These are phyloP conservation scores for Dicrurus megarhynchus DNA, from an alignment of 2,113 vertebrate species.

Conservation along the genomic window DNA sequence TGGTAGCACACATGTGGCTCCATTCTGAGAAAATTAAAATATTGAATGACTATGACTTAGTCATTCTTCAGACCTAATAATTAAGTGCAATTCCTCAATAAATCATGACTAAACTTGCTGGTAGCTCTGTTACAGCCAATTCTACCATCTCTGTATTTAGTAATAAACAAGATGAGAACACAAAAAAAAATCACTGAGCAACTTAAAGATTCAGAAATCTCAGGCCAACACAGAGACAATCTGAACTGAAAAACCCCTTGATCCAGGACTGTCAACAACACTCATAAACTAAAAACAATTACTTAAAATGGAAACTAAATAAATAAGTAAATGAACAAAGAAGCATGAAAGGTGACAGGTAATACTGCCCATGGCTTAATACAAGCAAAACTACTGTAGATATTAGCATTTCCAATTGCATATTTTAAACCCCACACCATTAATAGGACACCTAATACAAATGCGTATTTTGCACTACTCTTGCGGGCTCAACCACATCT, in stretches of 20 bases:
- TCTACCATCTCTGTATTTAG: neutral
- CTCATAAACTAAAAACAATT: neutral
- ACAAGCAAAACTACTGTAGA: neutral
- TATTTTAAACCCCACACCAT: neutral
- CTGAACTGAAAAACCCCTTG: neutral
- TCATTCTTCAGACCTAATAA: neutral
- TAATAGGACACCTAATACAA: neutral
- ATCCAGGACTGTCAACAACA: neutral
- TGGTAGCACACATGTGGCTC: neutral
- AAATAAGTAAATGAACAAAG: neutral
- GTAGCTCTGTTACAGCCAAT: neutral
- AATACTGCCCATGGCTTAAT: neutral
- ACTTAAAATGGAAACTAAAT: neutral
- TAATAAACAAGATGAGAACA: neutral
- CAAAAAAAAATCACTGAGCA: neutral
- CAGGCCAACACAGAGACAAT: neutral
- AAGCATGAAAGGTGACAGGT: neutral
- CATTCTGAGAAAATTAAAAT: neutral
- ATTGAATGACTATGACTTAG: neutral
- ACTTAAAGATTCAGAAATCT: neutral
- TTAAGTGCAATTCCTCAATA: neutral
- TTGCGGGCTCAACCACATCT: neutral
- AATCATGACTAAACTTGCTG: neutral
- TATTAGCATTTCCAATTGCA: neutral
- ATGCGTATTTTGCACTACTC: neutral